These are phyloP conservation scores for Apus apus DNA, from an alignment of 2,113 vertebrate genomes.

Conservation along the genomic window DNA sequence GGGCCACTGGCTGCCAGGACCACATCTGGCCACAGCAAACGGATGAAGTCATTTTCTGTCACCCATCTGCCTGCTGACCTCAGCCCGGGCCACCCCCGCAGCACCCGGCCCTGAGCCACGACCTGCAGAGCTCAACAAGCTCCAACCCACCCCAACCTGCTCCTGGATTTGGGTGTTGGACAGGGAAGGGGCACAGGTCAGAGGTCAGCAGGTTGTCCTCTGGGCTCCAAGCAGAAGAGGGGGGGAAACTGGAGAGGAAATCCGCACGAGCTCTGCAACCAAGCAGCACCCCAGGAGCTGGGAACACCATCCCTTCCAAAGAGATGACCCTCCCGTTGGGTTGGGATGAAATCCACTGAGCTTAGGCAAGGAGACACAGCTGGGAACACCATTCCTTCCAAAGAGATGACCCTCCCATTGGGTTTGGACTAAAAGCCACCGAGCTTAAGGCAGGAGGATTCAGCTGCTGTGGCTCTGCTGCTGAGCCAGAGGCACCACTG, in stretches of 20 bases:
- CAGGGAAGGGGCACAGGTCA: neutral
- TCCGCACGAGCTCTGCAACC: neutral
- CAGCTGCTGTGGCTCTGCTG: neutral
- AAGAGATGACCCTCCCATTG: neutral
- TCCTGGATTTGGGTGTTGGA: neutral
- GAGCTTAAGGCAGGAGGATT: neutral
- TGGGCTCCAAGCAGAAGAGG: neutral
- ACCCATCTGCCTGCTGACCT: rapidly evolving
- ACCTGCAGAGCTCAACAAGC: neutral
- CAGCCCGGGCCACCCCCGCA: neutral
- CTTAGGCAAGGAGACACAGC: neutral
- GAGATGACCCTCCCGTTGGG: rapidly evolving
- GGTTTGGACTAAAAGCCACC: neutral
- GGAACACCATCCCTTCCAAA: neutral
- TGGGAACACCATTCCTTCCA: neutral
- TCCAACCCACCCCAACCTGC: rapidly evolving
- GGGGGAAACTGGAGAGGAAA: neutral
- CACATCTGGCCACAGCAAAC: neutral
- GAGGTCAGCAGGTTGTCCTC: neutral
- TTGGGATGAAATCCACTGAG: neutral
- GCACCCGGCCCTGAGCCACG: neutral
- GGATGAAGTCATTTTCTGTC: neutral
- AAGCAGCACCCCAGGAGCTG: neutral
- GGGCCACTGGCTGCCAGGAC: rapidly evolving
- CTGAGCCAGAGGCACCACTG: neutral